Base-by-base conservation (phyloP, 2,113 vertebrate species). In the Hemiprocne comata region DNA sequence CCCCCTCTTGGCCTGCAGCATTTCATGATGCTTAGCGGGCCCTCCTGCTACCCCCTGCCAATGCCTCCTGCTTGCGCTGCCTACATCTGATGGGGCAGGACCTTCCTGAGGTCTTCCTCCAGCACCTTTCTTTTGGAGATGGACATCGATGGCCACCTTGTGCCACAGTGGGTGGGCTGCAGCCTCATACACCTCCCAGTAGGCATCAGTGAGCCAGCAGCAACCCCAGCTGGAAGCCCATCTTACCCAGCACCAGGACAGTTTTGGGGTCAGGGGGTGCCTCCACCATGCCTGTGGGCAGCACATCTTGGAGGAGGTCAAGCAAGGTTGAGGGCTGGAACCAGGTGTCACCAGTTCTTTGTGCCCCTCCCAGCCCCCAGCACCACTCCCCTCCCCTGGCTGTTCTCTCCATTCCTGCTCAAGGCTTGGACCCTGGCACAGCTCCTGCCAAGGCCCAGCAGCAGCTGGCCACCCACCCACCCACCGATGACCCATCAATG, bases 211-310 rank as follows among this genome's bases (percentile, higher is more conserved):
- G 31, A 55, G 64, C 34, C 72, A 76, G 55, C 48, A 55, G 42
- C 2, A 3, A 21, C 50, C 28, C 26, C 31, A 44, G 21, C 40
- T 75, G n/a, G 28, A 40, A 75, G 38, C 48, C n/a, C 33, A 13
- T 44, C 42, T 55, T 55, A 31, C 19, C 12, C 48, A 62, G 55
- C 25, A 70, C 20, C 26, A 24, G 33, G 18, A 54, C 1, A 1
- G 29, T 64, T 17, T 48, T 0, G 1, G 25, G 33, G 15, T 57
- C 2, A 0, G 31, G 5, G 14, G 13, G 11, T 9, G 3, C 60
- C 31, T 72, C 17, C 3, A 1, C 36, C 58, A 50, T 50, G 51
- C 24, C 34, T n/a, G 75, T 40, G 25, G 34, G 31, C 31, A 51
- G 42, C 31, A 66, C 20, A 46, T 25, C 5, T 36, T 48, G 12